Evolutionary conservation across 2,113 vertebrate species (phyloP).

Genomic region (Lontra canadensis): DNA sequence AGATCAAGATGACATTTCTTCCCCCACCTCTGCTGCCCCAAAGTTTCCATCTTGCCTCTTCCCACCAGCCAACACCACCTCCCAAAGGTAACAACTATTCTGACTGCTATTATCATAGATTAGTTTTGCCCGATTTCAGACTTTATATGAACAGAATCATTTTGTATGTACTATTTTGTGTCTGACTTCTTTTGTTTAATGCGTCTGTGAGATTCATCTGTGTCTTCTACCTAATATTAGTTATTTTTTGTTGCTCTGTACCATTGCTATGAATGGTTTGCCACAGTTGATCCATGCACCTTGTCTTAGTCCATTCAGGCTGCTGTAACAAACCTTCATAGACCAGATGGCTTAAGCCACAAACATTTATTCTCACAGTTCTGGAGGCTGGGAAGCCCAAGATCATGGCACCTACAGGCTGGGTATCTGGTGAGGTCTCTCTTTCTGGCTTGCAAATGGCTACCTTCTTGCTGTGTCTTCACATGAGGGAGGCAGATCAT

Average conservation of each 20-base stretch:
- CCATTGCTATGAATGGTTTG: neutral
- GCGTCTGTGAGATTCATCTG: neutral
- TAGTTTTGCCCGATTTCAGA: constrained; percentile 12
- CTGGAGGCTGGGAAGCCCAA: neutral
- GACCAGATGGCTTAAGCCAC: neutral
- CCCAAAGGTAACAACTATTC: constrained; percentile 22
- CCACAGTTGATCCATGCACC: neutral
- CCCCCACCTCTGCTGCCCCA: neutral
- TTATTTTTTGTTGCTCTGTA: neutral
- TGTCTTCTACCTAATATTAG: neutral
- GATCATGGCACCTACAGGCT: neutral
- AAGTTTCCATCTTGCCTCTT: neutral
- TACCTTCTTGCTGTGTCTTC: neutral
- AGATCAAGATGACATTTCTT: constrained; percentile 22
- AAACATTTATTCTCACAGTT: neutral
- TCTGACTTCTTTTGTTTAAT: constrained; percentile 48
- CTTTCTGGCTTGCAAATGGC: neutral
- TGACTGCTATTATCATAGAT: constrained; percentile 30
- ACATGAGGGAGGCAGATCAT: neutral
- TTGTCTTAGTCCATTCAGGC: neutral
- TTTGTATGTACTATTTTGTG: neutral
- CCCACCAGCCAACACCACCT: neutral
- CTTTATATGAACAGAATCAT: constrained; percentile 10
- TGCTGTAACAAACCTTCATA: neutral
- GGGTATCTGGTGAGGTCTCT: neutral